phyloP scores from a whole-genome alignment of 2,888 invertebrate genomes.

The Eurytoma californica region DNA sequence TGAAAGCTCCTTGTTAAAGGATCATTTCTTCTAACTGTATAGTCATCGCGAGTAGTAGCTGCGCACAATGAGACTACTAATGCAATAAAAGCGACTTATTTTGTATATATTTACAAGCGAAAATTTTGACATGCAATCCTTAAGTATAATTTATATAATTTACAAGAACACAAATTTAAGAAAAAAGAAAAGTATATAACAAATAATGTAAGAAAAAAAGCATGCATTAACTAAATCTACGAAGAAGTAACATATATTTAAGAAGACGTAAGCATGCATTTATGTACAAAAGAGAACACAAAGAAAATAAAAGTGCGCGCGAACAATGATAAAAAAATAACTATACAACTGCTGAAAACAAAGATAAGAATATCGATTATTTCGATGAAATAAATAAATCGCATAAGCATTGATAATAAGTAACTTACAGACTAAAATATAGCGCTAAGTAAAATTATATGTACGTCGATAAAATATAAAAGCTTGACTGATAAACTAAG shows the following conservation, averaged over 20 bases:
- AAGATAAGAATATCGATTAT: constrained; percentile 8
- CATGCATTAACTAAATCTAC: constrained; percentile 16
- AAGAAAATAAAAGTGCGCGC: constrained; percentile 6
- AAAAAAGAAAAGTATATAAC: neutral
- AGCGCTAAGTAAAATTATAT: neutral
- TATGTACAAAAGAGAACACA: constrained; percentile 31
- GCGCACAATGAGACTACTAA: no score
- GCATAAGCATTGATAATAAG: constrained; percentile 17
- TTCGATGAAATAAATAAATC: neutral
- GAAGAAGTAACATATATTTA: constrained; percentile 4
- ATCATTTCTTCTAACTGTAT: no score
- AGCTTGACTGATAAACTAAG: no score
- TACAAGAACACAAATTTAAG: constrained; percentile 9
- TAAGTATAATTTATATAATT: constrained; percentile 5
- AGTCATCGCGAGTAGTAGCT: no score
- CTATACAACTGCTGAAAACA: constrained; percentile 26
- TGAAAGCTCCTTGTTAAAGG: no score
- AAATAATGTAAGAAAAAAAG: constrained; percentile 15
- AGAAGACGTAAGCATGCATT: constrained; percentile 27
- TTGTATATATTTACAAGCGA: constrained; percentile 28
- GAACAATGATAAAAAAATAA: constrained; percentile 8
- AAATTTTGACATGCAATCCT: constrained; percentile 29
- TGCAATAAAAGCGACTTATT: constrained; percentile 24
- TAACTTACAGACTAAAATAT: no score
- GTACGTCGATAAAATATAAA: neutral